Evolutionary conservation across 1,140 invertebrate species (phyloP).

Genomic region (Cotesia chilonis): DNA sequence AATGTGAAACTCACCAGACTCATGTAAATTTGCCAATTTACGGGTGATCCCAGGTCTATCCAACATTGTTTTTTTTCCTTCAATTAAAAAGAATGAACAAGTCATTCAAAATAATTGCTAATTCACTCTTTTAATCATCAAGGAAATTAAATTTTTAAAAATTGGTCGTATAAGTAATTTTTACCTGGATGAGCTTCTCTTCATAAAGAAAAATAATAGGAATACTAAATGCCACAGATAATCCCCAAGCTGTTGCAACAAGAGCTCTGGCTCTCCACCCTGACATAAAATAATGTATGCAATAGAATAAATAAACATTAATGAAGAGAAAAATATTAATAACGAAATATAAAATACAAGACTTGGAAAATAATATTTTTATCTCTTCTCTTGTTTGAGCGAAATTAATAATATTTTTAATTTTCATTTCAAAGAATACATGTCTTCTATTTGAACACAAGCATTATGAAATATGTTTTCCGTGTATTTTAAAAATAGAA

Average conservation of each 20-base stretch:
- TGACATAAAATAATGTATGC: slow-evolving; percentile 55
- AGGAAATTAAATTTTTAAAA: too few species aligned
- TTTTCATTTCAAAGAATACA: too few species aligned
- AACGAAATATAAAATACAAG: slow-evolving; percentile 35
- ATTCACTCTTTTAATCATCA: too few species aligned
- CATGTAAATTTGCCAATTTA: slow-evolving; percentile 91
- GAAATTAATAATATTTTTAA: slow-evolving; percentile 7
- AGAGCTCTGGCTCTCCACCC: slow-evolving; percentile 84
- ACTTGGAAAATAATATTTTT: too few species aligned
- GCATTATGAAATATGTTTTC: too few species aligned
- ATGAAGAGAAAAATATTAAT: slow-evolving; percentile 1
- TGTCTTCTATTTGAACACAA: too few species aligned
- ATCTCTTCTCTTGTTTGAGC: neutral
- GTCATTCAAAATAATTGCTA: too few species aligned
- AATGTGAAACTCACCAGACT: slow-evolving; percentile 82
- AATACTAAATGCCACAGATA: slow-evolving; percentile 84
- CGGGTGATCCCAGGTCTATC: slow-evolving; percentile 81
- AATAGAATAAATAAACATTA: neutral
- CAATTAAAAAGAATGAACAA: slow-evolving; percentile 20
- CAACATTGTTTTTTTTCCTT: slow-evolving; percentile 85
- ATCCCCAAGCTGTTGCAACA: slow-evolving; percentile 82
- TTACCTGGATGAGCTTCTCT: slow-evolving; percentile 78
- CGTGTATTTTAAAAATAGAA: too few species aligned
- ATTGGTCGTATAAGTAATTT: neutral
- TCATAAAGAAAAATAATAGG: slow-evolving; percentile 86